Conservation (phyloP, 2,113 vertebrate species). For the Hippocampus barbouri region DNA sequence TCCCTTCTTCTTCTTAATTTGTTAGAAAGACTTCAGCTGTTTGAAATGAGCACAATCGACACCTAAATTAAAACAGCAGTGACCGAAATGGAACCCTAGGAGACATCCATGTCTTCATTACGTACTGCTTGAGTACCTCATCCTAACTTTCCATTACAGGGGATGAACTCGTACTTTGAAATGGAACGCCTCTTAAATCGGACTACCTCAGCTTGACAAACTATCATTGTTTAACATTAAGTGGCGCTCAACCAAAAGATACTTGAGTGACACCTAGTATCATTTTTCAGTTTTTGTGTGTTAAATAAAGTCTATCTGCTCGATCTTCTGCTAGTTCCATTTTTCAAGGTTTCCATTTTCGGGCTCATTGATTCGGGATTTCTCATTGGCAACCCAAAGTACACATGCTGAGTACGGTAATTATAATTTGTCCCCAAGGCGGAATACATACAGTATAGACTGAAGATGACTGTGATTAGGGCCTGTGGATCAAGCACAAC, state of each 20-base stretch:
- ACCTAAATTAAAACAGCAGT: background rate
- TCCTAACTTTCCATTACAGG: background rate
- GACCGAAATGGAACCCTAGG: background rate
- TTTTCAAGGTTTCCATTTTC: slow-evolving; percentile 17
- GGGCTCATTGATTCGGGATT: slow-evolving; percentile 14
- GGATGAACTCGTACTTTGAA: background rate
- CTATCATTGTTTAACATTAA: background rate
- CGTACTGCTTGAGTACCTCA: background rate
- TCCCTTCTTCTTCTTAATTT: background rate
- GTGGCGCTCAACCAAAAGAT: background rate
- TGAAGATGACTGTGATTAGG: background rate
- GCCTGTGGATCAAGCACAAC: background rate
- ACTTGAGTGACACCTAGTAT: background rate
- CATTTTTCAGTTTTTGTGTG: background rate
- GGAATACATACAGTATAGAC: background rate
- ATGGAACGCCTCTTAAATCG: background rate
- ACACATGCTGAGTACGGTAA: background rate
- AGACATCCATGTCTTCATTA: background rate
- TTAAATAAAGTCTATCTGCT: background rate
- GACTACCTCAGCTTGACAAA: background rate
- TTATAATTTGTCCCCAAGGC: background rate
- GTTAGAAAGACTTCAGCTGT: background rate
- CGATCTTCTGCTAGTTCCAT: background rate
- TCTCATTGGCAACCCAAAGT: background rate
- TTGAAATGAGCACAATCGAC: background rate